Conservation (phyloP, 1,140 invertebrate species). For the Aethina tumida region DNA sequence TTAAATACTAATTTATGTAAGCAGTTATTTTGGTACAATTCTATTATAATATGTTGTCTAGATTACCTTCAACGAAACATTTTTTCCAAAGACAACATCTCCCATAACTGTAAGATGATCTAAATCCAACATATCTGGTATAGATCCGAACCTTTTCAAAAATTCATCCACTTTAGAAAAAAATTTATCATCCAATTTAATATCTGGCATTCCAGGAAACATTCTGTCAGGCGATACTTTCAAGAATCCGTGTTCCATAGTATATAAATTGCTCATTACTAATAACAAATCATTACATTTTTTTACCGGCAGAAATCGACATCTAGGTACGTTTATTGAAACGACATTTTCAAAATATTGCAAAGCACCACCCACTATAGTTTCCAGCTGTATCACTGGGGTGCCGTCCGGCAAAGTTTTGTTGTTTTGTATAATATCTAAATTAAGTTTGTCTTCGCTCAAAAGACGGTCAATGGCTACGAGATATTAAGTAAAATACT, state of each 20-base stretch:
- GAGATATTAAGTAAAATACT: slow-evolving; percentile 17
- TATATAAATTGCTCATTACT: slow-evolving; percentile 97
- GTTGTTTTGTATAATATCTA: slow-evolving; percentile 98
- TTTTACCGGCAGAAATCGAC: slow-evolving; percentile 96
- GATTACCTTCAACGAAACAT: slow-evolving; percentile 83
- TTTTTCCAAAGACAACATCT: slow-evolving; percentile 96
- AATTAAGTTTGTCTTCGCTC: slow-evolving; percentile 68
- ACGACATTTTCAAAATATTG: slow-evolving; percentile 88
- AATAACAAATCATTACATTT: slow-evolving; percentile 95
- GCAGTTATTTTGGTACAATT: no score
- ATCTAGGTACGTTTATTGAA: slow-evolving; percentile 93
- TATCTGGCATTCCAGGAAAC: slow-evolving; percentile 92
- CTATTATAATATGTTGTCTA: no score
- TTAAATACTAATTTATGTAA: neutral
- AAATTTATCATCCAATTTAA: slow-evolving; percentile 92
- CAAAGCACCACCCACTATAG: slow-evolving; percentile 97
- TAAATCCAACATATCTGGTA: slow-evolving; percentile 94
- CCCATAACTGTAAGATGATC: slow-evolving; percentile 99
- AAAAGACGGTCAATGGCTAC: slow-evolving; percentile 80
- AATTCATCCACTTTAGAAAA: slow-evolving; percentile 97
- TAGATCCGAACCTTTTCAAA: slow-evolving; percentile 83
- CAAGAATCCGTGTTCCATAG: slow-evolving; percentile 78
- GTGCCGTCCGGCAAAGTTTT: slow-evolving; percentile 79
- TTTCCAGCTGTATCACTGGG: slow-evolving; percentile 96
- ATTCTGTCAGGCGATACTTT: slow-evolving; percentile 89